phyloP scores from a whole-genome alignment of 92 coral and sea anemone genomes.

The Galaxea fascicularis region DNA sequence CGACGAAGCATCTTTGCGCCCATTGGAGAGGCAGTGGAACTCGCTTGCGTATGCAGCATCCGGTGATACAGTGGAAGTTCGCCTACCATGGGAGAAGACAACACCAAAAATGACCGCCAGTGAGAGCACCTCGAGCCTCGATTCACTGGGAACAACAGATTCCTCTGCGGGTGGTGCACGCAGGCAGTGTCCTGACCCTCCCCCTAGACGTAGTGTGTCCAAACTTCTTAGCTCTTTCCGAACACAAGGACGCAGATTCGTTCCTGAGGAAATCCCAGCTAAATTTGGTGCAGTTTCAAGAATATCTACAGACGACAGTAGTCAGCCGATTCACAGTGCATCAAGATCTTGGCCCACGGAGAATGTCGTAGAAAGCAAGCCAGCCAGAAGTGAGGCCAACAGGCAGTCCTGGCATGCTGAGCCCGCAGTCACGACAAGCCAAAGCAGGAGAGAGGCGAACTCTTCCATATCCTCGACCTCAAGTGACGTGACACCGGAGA shows the following conservation, averaged over 20 bases:
- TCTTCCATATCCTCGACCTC: conserved; percentile 29
- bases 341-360: conserved; percentile 90
- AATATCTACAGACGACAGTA: conserved; percentile 9
- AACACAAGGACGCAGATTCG: conserved; percentile 52
- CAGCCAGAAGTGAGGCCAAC: conserved; percentile 35
- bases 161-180: conserved; percentile 60
- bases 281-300: conserved; percentile 43
- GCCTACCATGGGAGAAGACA: conserved; percentile 54
- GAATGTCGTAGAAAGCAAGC: conserved; percentile 48
- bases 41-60: conserved; percentile 38
- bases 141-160: conserved; percentile 68
- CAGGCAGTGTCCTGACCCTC: conserved; percentile 84
- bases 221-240: conserved; percentile 83
- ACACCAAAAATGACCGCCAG: conserved; percentile 56
- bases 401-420: conserved; percentile 91
- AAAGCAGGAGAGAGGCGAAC: conserved; percentile 4
- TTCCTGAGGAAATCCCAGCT: conserved; percentile 23
- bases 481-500: conserved; percentile 27
- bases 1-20: conserved; percentile 57
- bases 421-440: conserved; percentile 24
- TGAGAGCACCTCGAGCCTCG: conserved; percentile 84
- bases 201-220: conserved; percentile 84
- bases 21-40: conserved; percentile 51
- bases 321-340: conserved; percentile 72
- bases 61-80: conserved; percentile 39